These are phyloP conservation scores for Callimorpha dominula DNA, from an alignment of 2,888 invertebrate species.

Conservation along the genomic window DNA sequence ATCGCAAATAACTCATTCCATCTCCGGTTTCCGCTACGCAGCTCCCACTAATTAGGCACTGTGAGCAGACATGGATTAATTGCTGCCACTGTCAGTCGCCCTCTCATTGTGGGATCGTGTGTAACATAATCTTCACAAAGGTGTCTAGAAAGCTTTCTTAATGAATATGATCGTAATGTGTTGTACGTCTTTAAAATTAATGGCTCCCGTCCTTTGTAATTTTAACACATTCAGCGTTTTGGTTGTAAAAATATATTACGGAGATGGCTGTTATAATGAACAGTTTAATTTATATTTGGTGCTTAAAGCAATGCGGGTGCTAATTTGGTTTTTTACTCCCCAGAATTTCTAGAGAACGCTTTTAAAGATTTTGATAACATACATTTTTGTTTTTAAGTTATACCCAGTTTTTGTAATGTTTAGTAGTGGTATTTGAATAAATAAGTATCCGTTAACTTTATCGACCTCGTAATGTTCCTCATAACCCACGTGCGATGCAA, in stretches of 20 bases:
- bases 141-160: conserved; percentile 77
- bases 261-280: conserved; percentile 52
- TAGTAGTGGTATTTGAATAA: conserved; percentile 42
- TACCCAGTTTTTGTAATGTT: background rate
- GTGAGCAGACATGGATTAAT: conserved; percentile 83
- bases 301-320: conserved; percentile 54
- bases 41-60: conserved; percentile 80
- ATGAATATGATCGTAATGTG: conserved; percentile 76
- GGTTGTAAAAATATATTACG: conserved; percentile 55
- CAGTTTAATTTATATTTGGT: conserved; percentile 52
- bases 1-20: conserved; percentile 78
- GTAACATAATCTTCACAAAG: conserved; percentile 75
- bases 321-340: conserved; percentile 43
- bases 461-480: conserved; percentile 47
- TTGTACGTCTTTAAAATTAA: conserved; percentile 66
- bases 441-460: conserved; percentile 47
- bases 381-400: background rate
- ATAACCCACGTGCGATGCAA: conserved; percentile 45
- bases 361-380: background rate
- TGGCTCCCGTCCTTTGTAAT: conserved; percentile 63
- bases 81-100: conserved; percentile 69
- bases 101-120: conserved; percentile 58
- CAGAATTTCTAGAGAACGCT: background rate
- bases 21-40: conserved; percentile 79
- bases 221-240: conserved; percentile 57